phyloP scores from a whole-genome alignment of 2,888 invertebrate species.

The Pristionchus fissidentatus region DNA sequence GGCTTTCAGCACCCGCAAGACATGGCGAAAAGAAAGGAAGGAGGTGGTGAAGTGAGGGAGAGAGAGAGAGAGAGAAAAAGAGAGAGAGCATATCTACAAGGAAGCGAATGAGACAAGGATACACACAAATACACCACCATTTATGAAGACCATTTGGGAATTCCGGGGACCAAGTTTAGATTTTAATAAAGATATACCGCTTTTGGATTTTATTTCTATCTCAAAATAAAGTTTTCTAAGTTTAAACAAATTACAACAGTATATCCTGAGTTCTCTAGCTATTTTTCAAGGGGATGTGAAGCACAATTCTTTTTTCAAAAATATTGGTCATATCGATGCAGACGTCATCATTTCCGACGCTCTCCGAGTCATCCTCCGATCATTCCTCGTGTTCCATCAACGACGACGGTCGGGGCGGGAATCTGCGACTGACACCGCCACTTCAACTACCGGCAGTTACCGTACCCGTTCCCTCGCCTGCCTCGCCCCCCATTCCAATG shows the following conservation, averaged over 20 bases:
- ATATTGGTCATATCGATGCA: conserved; percentile 54
- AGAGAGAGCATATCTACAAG: background rate
- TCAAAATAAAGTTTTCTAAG: too few species aligned
- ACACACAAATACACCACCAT: too few species aligned
- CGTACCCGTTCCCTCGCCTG: conserved; percentile 39
- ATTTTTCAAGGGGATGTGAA: too few species aligned
- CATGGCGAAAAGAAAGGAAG: background rate
- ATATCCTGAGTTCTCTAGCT: too few species aligned
- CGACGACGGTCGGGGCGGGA: too few species aligned
- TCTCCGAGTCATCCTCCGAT: conserved; percentile 65
- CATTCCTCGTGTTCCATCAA: conserved; percentile 48
- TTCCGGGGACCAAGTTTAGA: too few species aligned
- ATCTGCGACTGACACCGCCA: conserved; percentile 22
- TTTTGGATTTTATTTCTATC: too few species aligned
- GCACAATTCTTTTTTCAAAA: too few species aligned
- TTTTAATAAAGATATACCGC: too few species aligned
- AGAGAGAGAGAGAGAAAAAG: background rate
- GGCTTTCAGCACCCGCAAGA: conserved; percentile 41
- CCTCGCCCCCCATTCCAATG: conserved; percentile 4
- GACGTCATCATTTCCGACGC: conserved; percentile 73
- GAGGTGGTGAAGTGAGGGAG: conserved; percentile 34
- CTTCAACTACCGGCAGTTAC: conserved; percentile 12
- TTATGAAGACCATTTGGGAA: too few species aligned
- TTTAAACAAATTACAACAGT: too few species aligned
- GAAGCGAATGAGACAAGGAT: conserved; percentile 2